Evolutionary conservation across 2,113 vertebrate genomes (phyloP).

Genomic region (Grammomys surdaster): DNA sequence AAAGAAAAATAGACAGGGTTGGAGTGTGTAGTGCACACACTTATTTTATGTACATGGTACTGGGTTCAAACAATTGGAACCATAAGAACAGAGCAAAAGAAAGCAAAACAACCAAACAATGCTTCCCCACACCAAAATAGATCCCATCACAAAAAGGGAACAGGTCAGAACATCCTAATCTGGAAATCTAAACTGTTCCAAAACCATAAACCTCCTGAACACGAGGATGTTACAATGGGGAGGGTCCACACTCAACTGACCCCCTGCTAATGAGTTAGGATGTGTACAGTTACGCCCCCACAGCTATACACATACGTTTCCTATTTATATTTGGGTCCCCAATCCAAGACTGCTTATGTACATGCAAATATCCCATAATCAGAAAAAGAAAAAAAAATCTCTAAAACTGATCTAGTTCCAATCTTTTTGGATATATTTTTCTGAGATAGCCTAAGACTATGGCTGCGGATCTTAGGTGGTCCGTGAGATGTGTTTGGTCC

Average conservation of each 20-base stretch:
- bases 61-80: neutral
- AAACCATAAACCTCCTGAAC: neutral
- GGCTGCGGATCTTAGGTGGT: neutral
- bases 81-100: neutral
- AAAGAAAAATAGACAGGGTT: neutral
- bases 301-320: neutral
- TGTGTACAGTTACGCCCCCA: neutral
- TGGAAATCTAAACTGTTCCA: neutral
- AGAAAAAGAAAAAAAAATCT: neutral
- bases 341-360: neutral
- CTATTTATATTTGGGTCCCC: neutral
- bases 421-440: neutral
- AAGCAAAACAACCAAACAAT: neutral
- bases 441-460: neutral
- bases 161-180: neutral
- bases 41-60: neutral
- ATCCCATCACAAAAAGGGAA: neutral
- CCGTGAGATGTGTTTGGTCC: rapidly evolving
- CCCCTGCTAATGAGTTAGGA: neutral
- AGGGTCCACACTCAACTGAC: neutral
- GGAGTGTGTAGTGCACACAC: neutral
- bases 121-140: neutral
- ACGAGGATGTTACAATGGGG: neutral
- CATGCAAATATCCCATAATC: neutral
- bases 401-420: neutral